Percentiles rank a stretch among this genome's conserved stretches.
These are phyloP conservation scores for Aplochiton taeniatus DNA, from an alignment of 2,797 vertebrate genomes.

Conservation along the genomic window DNA sequence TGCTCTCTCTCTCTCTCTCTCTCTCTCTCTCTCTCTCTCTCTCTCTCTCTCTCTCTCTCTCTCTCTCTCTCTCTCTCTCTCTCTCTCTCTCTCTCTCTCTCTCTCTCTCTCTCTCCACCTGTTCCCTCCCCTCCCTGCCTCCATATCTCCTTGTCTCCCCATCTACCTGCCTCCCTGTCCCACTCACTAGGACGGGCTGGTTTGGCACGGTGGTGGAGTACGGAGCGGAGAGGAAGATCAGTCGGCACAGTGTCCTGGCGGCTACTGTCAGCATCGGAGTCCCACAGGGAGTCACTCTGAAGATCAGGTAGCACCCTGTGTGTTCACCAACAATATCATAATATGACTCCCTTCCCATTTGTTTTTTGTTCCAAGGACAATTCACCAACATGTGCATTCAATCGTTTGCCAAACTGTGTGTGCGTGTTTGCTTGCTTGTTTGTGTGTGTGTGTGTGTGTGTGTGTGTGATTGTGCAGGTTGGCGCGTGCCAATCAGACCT, in stretches of 20 bases:
- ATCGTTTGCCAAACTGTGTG: too few relatives aligned
- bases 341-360: too few relatives aligned
- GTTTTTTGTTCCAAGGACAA: too few relatives aligned
- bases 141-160: too few relatives aligned
- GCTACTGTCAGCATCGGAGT: constrained; percentile 93
- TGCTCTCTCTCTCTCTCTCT: constrained; percentile 15
- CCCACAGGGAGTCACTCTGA: constrained; percentile 95
- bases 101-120: neutral
- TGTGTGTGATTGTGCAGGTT: constrained; percentile 71
- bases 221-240: constrained; percentile 96
- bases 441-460: neutral
- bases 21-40: neutral
- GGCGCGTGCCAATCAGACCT: constrained; percentile 94
- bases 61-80: neutral
- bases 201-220: constrained; percentile 97
- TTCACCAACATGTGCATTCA: too few relatives aligned
- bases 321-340: too few relatives aligned
- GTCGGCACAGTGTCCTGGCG: constrained; percentile 92
- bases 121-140: neutral
- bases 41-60: neutral
- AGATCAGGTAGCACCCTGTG: constrained; percentile 85
- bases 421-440: constrained; percentile 7
- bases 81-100: neutral
- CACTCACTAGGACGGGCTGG: constrained; percentile 85
- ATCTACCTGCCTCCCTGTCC: constrained; percentile 5